A percentile compares a stretch with the other conserved stretches of the same genome.
Conservation (phyloP, 2,797 vertebrate genomes). For the Phalloptychus januarius region DNA sequence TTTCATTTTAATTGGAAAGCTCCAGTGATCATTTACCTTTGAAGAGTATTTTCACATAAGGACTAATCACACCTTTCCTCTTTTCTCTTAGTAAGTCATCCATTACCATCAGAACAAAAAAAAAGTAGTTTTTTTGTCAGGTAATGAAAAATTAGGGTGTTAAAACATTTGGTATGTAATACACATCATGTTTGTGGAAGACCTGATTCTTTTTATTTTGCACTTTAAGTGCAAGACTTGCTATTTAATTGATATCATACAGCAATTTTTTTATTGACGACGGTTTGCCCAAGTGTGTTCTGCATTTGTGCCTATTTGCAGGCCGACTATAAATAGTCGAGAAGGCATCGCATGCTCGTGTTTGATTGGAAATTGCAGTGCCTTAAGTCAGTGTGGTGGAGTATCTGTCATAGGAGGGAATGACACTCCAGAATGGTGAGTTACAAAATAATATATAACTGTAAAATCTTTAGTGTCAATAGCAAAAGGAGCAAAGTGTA, state of each 20-base stretch:
- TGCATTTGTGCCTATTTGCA: conserved; percentile 81
- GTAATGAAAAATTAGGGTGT: background rate
- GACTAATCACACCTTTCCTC: background rate
- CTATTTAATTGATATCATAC: background rate
- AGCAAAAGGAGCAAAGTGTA: background rate
- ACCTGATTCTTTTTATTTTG: background rate
- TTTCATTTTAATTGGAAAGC: conserved; percentile 51
- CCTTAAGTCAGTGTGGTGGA: conserved; percentile 70
- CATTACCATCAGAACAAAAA: conserved; percentile 16
- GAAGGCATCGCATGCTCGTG: conserved; percentile 78
- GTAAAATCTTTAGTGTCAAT: conserved; percentile 1
- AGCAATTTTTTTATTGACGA: background rate
- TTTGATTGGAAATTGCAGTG: conserved; percentile 84
- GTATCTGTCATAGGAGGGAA: conserved; percentile 70
- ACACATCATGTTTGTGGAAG: background rate
- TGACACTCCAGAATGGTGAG: conserved; percentile 72
- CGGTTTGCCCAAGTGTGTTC: conserved; percentile 79
- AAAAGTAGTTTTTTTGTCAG: background rate
- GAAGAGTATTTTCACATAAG: background rate
- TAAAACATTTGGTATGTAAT: background rate
- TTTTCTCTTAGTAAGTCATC: conserved; percentile 11
- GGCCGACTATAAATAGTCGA: conserved; percentile 83
- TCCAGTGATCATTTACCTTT: conserved; percentile 48
- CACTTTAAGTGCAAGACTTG: background rate
- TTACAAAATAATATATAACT: conserved; percentile 31